Conservation (phyloP, 2,888 invertebrate species). For the Subacronicta megacephala region DNA sequence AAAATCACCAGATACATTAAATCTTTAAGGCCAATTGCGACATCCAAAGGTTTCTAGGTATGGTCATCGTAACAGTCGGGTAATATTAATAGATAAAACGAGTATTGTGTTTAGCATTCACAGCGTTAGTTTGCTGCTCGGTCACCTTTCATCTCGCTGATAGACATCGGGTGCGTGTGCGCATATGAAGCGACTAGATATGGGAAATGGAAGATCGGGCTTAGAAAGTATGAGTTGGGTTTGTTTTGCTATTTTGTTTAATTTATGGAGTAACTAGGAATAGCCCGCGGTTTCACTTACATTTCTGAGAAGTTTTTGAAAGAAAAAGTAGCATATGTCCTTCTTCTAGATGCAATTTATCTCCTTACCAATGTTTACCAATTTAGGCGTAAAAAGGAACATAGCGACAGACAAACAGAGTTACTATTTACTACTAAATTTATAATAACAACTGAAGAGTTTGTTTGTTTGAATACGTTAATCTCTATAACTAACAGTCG, state of each 20-base stretch:
- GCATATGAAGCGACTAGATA: conserved; percentile 61
- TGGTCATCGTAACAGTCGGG: conserved; percentile 47
- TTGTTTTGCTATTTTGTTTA: conserved; percentile 26
- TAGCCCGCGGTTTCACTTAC: no score
- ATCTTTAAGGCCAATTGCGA: conserved; percentile 35
- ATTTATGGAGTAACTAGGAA: conserved; percentile 35
- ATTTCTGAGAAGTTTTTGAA: no score
- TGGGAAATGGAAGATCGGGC: conserved; percentile 50
- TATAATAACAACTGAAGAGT: no score
- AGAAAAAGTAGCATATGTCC: no score
- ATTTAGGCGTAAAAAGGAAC: no score
- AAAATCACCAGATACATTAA: conserved; percentile 2
- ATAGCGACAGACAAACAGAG: no score
- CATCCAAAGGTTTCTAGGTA: conserved; percentile 38
- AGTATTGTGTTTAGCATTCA: conserved; percentile 55
- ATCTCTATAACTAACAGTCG: no score
- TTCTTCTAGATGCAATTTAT: no score
- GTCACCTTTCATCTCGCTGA: conserved; percentile 66
- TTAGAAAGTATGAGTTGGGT: conserved; percentile 35
- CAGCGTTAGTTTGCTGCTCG: conserved; percentile 42
- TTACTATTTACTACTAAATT: no score
- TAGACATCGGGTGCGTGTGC: conserved; percentile 60
- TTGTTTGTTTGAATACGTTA: no score
- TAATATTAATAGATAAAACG: conserved; percentile 53
- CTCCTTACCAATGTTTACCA: no score